phyloP scores from a whole-genome alignment of 2,113 vertebrate genomes.

The Urocynchramus pylzowi region DNA sequence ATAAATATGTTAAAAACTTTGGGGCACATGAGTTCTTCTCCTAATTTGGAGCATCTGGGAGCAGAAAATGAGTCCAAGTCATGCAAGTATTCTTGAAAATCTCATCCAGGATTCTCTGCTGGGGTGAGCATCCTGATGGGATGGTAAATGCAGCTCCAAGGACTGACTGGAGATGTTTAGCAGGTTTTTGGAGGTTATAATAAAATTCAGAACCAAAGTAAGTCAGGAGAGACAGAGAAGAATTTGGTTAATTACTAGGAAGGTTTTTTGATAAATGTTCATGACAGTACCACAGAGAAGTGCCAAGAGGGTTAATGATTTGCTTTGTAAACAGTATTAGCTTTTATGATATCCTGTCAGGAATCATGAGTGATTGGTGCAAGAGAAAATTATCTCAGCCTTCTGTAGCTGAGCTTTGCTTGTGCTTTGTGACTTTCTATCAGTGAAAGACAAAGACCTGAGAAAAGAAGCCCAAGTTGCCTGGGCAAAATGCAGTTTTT shows the following conservation, averaged over 20 bases:
- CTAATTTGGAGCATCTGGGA: not conserved
- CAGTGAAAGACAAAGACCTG: not conserved
- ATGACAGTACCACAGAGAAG: not conserved
- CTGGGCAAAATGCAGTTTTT: not conserved
- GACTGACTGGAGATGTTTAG: not conserved
- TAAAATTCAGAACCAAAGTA: not conserved
- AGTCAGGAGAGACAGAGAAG: not conserved
- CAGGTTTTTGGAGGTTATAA: not conserved
- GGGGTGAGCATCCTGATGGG: not conserved
- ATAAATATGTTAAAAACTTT: not conserved
- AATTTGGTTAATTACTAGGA: not conserved
- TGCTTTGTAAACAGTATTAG: not conserved
- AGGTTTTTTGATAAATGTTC: not conserved
- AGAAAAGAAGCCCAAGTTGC: not conserved
- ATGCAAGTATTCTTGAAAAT: not conserved
- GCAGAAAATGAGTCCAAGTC: not conserved
- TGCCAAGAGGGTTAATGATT: constrained; percentile 1
- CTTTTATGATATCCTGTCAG: not conserved
- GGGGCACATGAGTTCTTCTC: not conserved
- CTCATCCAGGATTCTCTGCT: not conserved
- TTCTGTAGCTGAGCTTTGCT: not conserved
- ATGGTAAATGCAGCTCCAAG: not conserved
- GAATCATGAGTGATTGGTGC: not conserved
- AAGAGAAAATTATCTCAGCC: not conserved
- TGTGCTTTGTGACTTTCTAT: not conserved